Base-by-base conservation (phyloP, 2,888 invertebrate genomes). In the Eupithecia centaureata region DNA sequence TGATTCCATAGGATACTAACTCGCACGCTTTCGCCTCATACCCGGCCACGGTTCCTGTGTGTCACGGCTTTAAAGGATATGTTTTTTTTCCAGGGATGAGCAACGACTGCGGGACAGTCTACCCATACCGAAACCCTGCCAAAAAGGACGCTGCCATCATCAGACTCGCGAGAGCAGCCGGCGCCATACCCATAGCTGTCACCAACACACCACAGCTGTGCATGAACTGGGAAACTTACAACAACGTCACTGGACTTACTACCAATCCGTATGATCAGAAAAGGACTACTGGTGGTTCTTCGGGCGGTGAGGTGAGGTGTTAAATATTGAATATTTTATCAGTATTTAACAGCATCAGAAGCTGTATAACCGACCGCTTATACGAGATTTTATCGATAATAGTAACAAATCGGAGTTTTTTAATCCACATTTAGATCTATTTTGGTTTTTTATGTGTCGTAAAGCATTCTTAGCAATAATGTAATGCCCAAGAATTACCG, bases 121-220 rank as follows among this genome's bases (percentile, higher is more conserved):
- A 90, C 68, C 90, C 94, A 30, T 92, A 90, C 56, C 93, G 94
- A n/a, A 94, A 94, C 63, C 94, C 94, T 22, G 96, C 97, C 0
- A 91, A 93, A 63, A 91, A 94, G 54, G 97, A 98, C 88, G 97
- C 98, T 0, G 95, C 95, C 0, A 95, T 95, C 4, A 95, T 98
- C 2, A 91, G 92, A 58, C 89, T 94, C 51, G 95, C 97, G 63
- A 94, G 95, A 74, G 94, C 95, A 57, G 97, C 97, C 52, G 98
- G 98, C 0, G 97, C 96, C 32, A 97, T 98, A 72, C 96, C 97
- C 3, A 87, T 98, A 60, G 95, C 97, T 2, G 96, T 98, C 2
- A 98, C 98, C 42, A 99, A 98, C 85, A 96, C 97, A 0, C 98
- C 98, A 0, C 98, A 98, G 82, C 92, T 98, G 59, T 98, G 98